These are phyloP conservation scores for Hydrocynus forskahlii DNA, from an alignment of 2,797 vertebrate species.

Conservation along the genomic window DNA sequence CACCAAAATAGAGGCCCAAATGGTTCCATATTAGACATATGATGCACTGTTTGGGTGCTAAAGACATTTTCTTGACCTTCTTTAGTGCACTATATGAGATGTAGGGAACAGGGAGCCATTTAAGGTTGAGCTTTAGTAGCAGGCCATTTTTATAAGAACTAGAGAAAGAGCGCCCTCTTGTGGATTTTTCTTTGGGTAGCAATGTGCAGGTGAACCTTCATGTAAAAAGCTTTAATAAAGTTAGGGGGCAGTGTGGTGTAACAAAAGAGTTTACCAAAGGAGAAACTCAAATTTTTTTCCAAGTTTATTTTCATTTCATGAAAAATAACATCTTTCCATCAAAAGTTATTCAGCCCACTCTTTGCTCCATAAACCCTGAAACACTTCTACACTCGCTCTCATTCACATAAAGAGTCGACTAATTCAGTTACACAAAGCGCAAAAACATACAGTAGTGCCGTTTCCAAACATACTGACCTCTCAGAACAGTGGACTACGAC, in stretches of 20 bases:
- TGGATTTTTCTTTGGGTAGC: not conserved
- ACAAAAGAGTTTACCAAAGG: slow-evolving; percentile 58
- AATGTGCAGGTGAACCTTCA: not conserved
- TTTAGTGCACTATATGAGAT: too few species aligned
- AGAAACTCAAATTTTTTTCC: slow-evolving; percentile 41
- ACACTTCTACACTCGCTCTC: slow-evolving; percentile 52
- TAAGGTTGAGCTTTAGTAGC: not conserved
- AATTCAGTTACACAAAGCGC: slow-evolving; percentile 19
- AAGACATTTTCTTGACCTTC: too few species aligned
- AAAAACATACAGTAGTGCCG: slow-evolving; percentile 4
- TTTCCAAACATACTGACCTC: slow-evolving; percentile 18
- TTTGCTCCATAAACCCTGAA: slow-evolving; percentile 43
- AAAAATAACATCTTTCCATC: slow-evolving; percentile 62
- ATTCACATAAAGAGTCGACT: slow-evolving; percentile 41
- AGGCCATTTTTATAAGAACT: not conserved
- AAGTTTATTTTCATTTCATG: slow-evolving; percentile 71
- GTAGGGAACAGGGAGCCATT: not conserved
- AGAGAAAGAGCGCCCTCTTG: slow-evolving; percentile 11
- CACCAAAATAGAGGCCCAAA: too few species aligned
- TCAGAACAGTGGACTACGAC: slow-evolving; percentile 5
- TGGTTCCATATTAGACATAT: too few species aligned
- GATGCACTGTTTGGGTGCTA: too few species aligned
- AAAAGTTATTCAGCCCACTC: slow-evolving; percentile 57
- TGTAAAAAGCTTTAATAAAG: not conserved
- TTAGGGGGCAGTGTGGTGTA: slow-evolving; percentile 66